These are phyloP conservation scores for Phaethon lepturus DNA, from an alignment of 2,113 vertebrate species.

Conservation along the genomic window DNA sequence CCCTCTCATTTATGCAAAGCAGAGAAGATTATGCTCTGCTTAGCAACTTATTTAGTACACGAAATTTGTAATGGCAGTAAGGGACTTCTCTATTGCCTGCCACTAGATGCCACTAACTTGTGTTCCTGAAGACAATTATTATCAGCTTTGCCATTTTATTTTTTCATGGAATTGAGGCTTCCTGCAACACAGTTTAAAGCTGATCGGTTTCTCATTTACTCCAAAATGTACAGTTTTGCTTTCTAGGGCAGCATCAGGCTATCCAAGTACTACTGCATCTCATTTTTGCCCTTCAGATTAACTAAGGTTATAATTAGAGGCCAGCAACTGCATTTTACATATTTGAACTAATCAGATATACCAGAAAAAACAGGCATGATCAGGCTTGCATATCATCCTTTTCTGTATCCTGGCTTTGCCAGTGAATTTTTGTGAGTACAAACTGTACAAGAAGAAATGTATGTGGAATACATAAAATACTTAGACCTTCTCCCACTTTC, in stretches of 20 bases:
- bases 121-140: neutral
- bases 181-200: neutral
- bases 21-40: neutral
- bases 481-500: neutral
- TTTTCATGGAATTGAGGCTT: neutral
- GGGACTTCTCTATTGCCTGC: neutral
- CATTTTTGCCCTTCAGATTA: neutral
- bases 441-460: neutral
- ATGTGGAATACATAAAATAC: neutral
- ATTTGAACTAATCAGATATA: neutral
- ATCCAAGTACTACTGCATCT: neutral
- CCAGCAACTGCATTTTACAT: neutral
- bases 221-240: neutral
- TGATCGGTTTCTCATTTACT: neutral
- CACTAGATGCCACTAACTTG: neutral
- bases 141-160: neutral
- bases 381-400: neutral
- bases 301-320: neutral
- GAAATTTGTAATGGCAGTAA: neutral
- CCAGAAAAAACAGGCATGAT: neutral
- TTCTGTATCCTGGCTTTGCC: neutral
- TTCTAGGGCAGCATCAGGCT: neutral
- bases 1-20: neutral
- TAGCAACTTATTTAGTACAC: neutral
- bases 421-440: neutral